Evolutionary conservation across 2,888 invertebrate species (phyloP), one percentile per base, ranked within the genome.

Genomic region (Tenthredo distinguenda): DNA sequence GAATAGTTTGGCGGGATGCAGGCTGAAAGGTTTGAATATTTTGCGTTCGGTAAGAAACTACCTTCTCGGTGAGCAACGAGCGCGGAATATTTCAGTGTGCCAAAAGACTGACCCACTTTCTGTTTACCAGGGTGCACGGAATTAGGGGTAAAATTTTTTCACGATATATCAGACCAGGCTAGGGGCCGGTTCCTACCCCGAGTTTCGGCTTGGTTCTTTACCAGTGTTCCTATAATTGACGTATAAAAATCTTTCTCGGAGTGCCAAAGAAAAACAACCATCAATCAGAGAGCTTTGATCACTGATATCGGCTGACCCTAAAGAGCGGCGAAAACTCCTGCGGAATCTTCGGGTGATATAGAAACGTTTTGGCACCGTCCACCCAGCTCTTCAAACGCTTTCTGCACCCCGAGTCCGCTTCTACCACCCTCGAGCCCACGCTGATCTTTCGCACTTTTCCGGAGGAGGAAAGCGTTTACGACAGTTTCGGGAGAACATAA

Each of bases 191-290:
- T 68, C 34, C 31, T 68, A 34, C n/a, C n/a, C 21, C 4, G 7
- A 40, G 9, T 40, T 72, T 26, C 21, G 9, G 9, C n/a, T 10
- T 18, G 26, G 34, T 15, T 15, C 50, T 26, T 15, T 31, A 31
- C 18, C 55, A 55, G 18, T 9, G 77, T 77, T 68, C 34, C 34
- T 34, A 34, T 74, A 77, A 77, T 77, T 77, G 77, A 77, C 37
- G 21, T 77, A 34, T 31, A 77, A 50, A 55, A 31, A 77, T 77
- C 77, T 77, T 47, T 40, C 47, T 31, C 15, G 3, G 21, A 71
- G 31, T 84, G 47, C 9, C 47, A 58, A 84, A 84, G 84, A 86
- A 86, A 86, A 76, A 50, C 43, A 77, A 84, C 83, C 76, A 87
- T 87, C 85, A 86, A 86, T 87, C 87, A 79, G 47, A 21, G 84